Conservation (phyloP, 1,140 invertebrate species). For the Heliconius nattereri region DNA sequence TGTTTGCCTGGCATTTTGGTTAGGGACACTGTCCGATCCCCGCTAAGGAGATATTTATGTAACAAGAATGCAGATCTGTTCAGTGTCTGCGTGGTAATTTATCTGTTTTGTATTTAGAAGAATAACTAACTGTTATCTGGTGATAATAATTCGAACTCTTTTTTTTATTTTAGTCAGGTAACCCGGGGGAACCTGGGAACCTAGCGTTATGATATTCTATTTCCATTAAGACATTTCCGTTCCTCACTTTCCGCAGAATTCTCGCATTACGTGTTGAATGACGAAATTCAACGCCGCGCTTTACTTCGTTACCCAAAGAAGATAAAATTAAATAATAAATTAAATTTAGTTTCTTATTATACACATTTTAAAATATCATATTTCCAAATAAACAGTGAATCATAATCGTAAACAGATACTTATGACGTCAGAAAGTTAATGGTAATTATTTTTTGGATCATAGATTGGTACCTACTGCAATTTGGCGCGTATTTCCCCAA, state of each 20-base stretch:
- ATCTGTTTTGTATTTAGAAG: background rate
- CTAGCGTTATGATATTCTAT: too few relatives aligned
- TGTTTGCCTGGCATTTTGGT: background rate
- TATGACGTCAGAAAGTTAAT: background rate
- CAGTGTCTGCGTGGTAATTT: background rate
- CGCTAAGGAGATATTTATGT: background rate
- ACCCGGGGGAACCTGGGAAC: too few relatives aligned
- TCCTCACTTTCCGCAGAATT: too few relatives aligned
- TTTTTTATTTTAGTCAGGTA: too few relatives aligned
- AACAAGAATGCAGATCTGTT: background rate
- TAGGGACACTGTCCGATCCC: background rate
- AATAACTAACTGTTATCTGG: background rate
- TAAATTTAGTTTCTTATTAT: background rate
- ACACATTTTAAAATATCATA: background rate
- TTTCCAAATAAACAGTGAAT: background rate
- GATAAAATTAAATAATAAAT: background rate
- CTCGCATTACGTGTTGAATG: too few relatives aligned
- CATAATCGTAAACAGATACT: background rate
- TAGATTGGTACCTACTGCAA: slow-evolving; percentile 37
- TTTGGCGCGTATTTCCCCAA: slow-evolving; percentile 70
- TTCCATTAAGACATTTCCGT: too few relatives aligned
- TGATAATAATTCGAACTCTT: background rate
- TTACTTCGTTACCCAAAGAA: too few relatives aligned
- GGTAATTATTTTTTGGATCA: background rate
- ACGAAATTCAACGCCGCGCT: too few relatives aligned